These are phyloP conservation scores for Cosmopolites sordidus DNA, from an alignment of 2,888 invertebrate species.

Conservation along the genomic window DNA sequence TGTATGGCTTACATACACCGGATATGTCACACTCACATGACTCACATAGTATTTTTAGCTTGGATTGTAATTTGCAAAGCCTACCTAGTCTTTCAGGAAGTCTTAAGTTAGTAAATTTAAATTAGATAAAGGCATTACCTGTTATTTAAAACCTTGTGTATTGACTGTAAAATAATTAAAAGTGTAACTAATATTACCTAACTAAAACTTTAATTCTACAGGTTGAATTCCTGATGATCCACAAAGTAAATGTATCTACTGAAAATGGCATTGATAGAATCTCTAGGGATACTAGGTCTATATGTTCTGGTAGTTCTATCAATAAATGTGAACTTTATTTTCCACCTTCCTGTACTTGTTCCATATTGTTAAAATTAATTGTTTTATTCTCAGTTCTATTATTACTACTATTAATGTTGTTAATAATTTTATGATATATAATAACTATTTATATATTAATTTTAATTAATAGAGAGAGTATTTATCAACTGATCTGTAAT, in stretches of 20 bases:
- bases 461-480: conserved; percentile 24
- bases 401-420: conserved; percentile 35
- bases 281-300: conserved; percentile 10
- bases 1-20: conserved; percentile 52
- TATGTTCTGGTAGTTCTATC: conserved; percentile 17
- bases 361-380: conserved; percentile 27
- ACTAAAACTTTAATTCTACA: conserved; percentile 30
- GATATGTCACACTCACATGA: conserved; percentile 55
- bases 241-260: conserved; percentile 27
- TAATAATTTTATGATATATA: conserved; percentile 27
- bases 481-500: conserved; percentile 13
- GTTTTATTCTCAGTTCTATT: conserved; percentile 40
- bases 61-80: conserved; percentile 51
- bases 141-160: no score
- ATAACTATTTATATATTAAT: conserved; percentile 35
- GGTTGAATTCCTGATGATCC: conserved; percentile 40
- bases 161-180: no score
- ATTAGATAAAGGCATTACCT: conserved; percentile 9
- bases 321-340: conserved; percentile 20
- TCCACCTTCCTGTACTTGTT: conserved; percentile 21
- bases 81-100: conserved; percentile 75
- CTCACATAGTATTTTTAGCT: conserved; percentile 38
- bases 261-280: conserved; percentile 17
- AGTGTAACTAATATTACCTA: neutral
- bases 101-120: conserved; percentile 57